Evolutionary conservation across 2,113 vertebrate species (phyloP), one percentile per base, ranked within the genome.

Genomic region (Anguilla rostrata): DNA sequence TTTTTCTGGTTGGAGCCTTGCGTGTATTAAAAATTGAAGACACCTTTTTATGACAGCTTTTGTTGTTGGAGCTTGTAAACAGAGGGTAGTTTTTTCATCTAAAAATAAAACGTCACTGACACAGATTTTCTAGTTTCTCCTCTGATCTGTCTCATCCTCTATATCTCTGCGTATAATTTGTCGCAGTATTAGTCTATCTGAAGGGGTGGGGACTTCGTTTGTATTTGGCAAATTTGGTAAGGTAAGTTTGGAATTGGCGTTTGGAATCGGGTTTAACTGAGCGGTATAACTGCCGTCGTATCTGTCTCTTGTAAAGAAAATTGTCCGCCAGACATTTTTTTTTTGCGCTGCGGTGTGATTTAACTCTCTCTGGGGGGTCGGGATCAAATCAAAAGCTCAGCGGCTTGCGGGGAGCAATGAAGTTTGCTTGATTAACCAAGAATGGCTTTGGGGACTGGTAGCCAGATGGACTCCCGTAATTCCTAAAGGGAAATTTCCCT

Each of bases 21-120:
- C 86, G 79, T 1, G 87, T 88, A 87, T 94, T 88, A 94, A 94
- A 92, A 90, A 95, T 93, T 60, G 86, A 94, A 91, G 89, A 87
- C 82, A 81, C 39, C 85, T 89, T 92, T 92, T 71, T 86, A 94
- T 91, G 89, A 87, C 82, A 78, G 39, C 85, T 89, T 92, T 92
- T 91, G 89, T 92, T 88, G 90, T 90, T 84, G 84, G 86, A 82
- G 87, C 84, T 83, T 82, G 84, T 53, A 89, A 85, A 81, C 89
- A 89, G 88, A 88, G 43, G 53, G 60, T 22, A 79, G 86, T 53
- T 91, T 85, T 86, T 82, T 83, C 83, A 86, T 82, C 57, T 71
- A 16, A 66, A 43, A 57, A 53, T 53, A 14, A 53, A 39, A 63
- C 85, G 78, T 85, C 82, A 87, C 80, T 79, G 20, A 78, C 46